These are phyloP conservation scores for Climacteris rufus DNA, from an alignment of 2,113 vertebrate species.

Conservation along the genomic window DNA sequence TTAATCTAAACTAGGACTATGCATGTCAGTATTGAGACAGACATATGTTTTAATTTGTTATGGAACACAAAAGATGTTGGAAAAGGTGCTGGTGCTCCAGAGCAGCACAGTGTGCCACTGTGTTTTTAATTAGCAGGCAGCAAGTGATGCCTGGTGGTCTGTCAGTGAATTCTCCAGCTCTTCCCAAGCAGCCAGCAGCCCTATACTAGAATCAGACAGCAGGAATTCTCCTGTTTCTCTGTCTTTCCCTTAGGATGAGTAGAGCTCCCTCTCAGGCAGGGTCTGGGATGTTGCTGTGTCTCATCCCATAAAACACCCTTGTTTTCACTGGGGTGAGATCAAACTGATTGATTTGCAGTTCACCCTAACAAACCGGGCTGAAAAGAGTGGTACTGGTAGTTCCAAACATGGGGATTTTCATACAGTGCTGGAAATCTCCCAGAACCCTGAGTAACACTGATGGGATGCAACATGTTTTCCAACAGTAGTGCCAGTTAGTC, in stretches of 20 bases:
- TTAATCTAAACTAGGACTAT: neutral
- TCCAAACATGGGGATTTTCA: neutral
- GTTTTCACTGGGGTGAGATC: neutral
- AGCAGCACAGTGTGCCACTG: neutral
- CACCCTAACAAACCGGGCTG: neutral
- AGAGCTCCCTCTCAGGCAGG: neutral
- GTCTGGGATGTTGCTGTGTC: neutral
- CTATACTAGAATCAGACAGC: neutral
- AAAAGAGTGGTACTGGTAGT: neutral
- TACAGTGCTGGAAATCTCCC: neutral
- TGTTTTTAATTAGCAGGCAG: neutral
- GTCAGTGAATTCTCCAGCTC: neutral
- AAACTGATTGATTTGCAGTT: neutral
- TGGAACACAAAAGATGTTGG: neutral
- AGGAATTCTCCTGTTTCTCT: neutral
- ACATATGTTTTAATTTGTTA: accelerated
- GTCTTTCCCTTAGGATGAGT: neutral
- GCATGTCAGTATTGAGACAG: neutral
- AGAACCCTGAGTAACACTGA: neutral
- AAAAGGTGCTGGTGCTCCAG: neutral
- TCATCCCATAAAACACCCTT: neutral
- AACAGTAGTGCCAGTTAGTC: neutral
- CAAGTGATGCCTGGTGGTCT: neutral
- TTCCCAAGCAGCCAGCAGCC: neutral
- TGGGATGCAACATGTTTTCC: neutral